Base-by-base conservation (phyloP, 2,888 invertebrate genomes). In the Habroteleia sp. region DNA sequence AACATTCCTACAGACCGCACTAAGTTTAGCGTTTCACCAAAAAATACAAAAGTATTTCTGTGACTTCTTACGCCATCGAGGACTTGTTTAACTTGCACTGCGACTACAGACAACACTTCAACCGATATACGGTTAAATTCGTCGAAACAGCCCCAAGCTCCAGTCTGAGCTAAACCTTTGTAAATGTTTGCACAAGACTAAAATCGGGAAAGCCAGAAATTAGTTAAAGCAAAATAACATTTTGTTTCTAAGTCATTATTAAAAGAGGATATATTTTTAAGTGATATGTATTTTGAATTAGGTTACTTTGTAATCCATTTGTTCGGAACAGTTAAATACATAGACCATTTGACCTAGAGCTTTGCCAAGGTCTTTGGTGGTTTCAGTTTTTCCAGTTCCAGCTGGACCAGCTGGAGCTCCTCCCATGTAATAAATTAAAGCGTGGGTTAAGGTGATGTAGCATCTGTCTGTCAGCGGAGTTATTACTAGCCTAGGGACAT, bases 141-240 rank as follows among this genome's bases (percentile, higher is more conserved):
- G 87, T 98, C 98, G 89, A 98, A 98, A 87, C 98, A 98, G 14
- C 98, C 98, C 98, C 98, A 98, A 44, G 97, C 97, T 41, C 98
- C 98, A 1, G 98, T 97, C 89, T 98, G 98, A 0, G 98, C 97
- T 66, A 98, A 89, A 1, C 98, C 98, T 91, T 98, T 98, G 90
- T 97, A 98, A 85, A 98, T 98, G 87, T 98, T 98, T 37, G 97
- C 98, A 86, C 97, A 96, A 14, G 97, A 97, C 92, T n/a, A n/a
- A n/a, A n/a, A n/a, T n/a, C n/a, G n/a, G n/a, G n/a, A n/a, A n/a
- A n/a, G n/a, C n/a, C n/a, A n/a, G n/a, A n/a, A n/a, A n/a, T n/a
- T n/a, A n/a, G n/a, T n/a, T n/a, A n/a, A n/a, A n/a, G n/a, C n/a
- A n/a, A n/a, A n/a, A n/a, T n/a, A n/a, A n/a, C n/a, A n/a, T n/a